Percentiles rank a stretch among this genome's conserved stretches.
Conservation (phyloP, 1,140 invertebrate species). For the Periplaneta americana region DNA sequence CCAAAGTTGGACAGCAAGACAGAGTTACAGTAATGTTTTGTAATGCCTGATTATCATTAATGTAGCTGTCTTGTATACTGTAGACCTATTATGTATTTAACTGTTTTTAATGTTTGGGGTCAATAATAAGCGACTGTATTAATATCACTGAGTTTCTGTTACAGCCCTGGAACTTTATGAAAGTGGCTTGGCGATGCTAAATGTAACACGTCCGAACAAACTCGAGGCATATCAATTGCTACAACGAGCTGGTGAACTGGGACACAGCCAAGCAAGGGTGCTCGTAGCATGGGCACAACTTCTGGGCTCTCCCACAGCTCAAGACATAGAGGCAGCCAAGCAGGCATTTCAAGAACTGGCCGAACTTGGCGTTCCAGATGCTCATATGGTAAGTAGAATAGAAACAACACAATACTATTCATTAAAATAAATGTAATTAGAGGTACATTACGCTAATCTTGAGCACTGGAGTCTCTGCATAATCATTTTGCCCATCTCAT, state of each 20-base stretch:
- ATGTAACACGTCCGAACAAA: conserved; percentile 59
- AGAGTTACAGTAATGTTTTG: too few species aligned
- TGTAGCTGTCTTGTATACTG: neutral
- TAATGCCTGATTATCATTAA: neutral
- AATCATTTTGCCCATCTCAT: too few species aligned
- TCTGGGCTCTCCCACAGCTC: conserved; percentile 63
- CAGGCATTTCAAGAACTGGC: conserved; percentile 73
- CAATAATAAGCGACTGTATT: neutral
- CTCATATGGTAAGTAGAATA: conserved; percentile 73
- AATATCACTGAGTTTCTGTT: conserved; percentile 23
- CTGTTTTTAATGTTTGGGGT: neutral
- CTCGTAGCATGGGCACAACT: conserved; percentile 82
- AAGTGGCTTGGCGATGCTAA: conserved; percentile 54
- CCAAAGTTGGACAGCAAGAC: too few species aligned
- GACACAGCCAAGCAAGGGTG: conserved; percentile 73
- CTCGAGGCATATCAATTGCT: conserved; percentile 59
- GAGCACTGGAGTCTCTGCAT: too few species aligned
- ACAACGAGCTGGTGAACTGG: conserved; percentile 66
- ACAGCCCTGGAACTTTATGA: conserved; percentile 61
- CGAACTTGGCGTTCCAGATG: conserved; percentile 73
- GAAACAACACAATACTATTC: too few species aligned
- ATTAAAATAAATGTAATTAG: too few species aligned
- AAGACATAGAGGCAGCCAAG: conserved; percentile 71
- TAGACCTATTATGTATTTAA: neutral
- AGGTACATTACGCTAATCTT: too few species aligned